Evolutionary conservation across 2,113 vertebrate genomes (phyloP).

Genomic region (Argyrosomus japonicus): DNA sequence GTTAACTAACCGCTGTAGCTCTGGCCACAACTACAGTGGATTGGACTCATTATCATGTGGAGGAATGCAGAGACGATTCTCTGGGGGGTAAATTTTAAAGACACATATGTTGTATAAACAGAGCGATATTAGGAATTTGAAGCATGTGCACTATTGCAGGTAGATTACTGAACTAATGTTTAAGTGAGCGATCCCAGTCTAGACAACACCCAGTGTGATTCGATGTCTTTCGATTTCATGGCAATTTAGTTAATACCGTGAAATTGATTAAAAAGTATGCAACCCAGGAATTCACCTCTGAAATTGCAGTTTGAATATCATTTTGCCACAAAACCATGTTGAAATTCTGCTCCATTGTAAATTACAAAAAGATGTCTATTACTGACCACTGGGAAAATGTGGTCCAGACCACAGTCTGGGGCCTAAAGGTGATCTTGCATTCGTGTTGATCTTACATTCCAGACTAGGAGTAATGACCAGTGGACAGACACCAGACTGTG

Average conservation of each 20-base stretch:
- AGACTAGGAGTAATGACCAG: constrained; percentile 56
- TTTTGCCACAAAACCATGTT: constrained; percentile 39
- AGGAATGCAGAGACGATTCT: constrained; percentile 58
- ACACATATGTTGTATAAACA: constrained; percentile 30
- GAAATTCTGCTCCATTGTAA: constrained; percentile 44
- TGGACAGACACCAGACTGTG: constrained; percentile 63
- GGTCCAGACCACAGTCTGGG: constrained; percentile 66
- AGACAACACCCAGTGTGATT: constrained; percentile 59
- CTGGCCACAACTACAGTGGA: constrained; percentile 60
- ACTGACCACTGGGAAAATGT: constrained; percentile 65
- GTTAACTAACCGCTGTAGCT: constrained; percentile 64
- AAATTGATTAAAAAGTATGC: constrained; percentile 56
- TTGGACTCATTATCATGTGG: constrained; percentile 63
- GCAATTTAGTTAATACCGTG: constrained; percentile 49
- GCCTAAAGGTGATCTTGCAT: constrained; percentile 64
- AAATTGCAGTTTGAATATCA: constrained; percentile 42
- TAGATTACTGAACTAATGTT: constrained; percentile 31
- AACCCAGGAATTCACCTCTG: constrained; percentile 13
- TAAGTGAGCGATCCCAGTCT: constrained; percentile 42
- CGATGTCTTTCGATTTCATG: constrained; percentile 28
- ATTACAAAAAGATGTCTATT: constrained; percentile 46
- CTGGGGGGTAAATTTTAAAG: constrained; percentile 26
- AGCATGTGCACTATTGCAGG: constrained; percentile 28
- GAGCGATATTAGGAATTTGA: constrained; percentile 52
- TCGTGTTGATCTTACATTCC: constrained; percentile 67